These are phyloP conservation scores for Actenoides lindsayi DNA, from an alignment of 2,113 vertebrate species.

Conservation along the genomic window DNA sequence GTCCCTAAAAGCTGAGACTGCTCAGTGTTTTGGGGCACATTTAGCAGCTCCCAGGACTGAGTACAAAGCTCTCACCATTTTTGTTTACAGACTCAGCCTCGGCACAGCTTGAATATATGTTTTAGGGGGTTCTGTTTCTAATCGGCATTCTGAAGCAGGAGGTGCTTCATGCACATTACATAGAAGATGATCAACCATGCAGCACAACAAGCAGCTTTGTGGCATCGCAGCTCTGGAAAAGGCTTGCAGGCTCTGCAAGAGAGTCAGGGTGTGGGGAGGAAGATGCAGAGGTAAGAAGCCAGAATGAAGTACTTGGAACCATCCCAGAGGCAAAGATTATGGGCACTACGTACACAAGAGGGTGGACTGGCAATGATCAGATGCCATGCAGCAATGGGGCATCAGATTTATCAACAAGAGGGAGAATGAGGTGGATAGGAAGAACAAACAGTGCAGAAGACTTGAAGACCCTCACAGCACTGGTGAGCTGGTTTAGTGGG, in stretches of 20 bases:
- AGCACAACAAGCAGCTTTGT: neutral
- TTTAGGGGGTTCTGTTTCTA: neutral
- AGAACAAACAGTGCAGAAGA: neutral
- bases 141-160: neutral
- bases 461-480: neutral
- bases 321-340: neutral
- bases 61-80: neutral
- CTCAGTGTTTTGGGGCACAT: neutral
- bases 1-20: neutral
- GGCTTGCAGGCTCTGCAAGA: neutral
- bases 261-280: neutral
- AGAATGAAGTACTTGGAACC: neutral
- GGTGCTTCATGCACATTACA: neutral
- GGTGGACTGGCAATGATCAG: neutral
- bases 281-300: neutral
- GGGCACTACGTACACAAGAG: neutral
- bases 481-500: neutral
- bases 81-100: neutral
- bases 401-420: neutral
- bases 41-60: neutral
- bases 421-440: neutral
- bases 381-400: neutral
- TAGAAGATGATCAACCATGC: neutral
- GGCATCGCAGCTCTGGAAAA: neutral
- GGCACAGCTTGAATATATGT: neutral